Percentiles rank a stretch among this genome's conserved stretches.
Evolutionary conservation across 2,888 invertebrate genomes (phyloP).

Genomic region (Polylopha cassiicola): DNA sequence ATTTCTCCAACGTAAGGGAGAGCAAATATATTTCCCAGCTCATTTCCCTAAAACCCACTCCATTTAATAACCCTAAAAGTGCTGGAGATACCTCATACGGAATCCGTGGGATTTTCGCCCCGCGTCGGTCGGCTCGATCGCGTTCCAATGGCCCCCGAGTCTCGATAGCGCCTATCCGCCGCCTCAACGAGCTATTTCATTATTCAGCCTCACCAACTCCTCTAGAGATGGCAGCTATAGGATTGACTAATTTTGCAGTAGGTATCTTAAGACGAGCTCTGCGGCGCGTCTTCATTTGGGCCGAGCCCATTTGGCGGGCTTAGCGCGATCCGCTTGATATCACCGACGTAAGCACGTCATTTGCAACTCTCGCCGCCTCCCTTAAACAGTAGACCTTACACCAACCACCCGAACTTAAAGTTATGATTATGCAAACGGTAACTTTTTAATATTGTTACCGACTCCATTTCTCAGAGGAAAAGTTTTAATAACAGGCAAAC

Average conservation of each 20-base stretch:
- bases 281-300: conserved; percentile 59
- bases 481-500: conserved; percentile 54
- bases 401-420: conserved; percentile 40
- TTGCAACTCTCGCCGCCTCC: conserved; percentile 49
- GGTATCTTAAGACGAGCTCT: conserved; percentile 48
- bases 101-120: conserved; percentile 66
- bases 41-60: conserved; percentile 74
- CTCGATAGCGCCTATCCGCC: conserved; percentile 56
- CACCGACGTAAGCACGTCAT: conserved; percentile 63
- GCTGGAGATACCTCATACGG: conserved; percentile 67
- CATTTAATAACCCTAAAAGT: conserved; percentile 72
- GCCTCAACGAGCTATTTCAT: conserved; percentile 70
- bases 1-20: conserved; percentile 51
- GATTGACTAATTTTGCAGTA: conserved; percentile 69
- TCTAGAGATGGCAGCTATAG: conserved; percentile 62
- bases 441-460: conserved; percentile 46
- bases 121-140: conserved; percentile 44
- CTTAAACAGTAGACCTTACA: conserved; percentile 42
- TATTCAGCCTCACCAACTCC: conserved; percentile 62
- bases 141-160: conserved; percentile 46
- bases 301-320: conserved; percentile 57
- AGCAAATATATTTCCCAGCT: conserved; percentile 61
- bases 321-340: conserved; percentile 56
- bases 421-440: conserved; percentile 45
- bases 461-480: conserved; percentile 43